phyloP scores from a whole-genome alignment of 2,888 invertebrate genomes.

The Galerucella pusilla region DNA sequence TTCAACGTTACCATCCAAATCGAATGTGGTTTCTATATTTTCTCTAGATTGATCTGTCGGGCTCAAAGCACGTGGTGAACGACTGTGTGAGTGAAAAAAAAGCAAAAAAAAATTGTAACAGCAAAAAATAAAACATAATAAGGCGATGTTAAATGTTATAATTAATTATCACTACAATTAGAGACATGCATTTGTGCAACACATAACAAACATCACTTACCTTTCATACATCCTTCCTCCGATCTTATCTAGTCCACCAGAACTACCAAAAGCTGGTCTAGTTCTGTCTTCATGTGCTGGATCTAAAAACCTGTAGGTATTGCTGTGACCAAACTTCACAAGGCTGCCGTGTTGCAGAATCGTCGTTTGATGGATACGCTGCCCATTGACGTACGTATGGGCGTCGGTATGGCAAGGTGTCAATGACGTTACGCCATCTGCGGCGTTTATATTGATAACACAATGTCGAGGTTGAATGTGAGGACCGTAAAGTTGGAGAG shows the following conservation, averaged over 20 bases:
- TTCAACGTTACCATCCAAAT: constrained; percentile 91
- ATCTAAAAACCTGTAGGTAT: constrained; percentile 87
- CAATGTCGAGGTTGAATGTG: constrained; percentile 96
- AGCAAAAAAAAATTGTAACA: constrained; percentile 41
- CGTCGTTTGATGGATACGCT: constrained; percentile 91
- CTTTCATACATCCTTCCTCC: constrained; percentile 85
- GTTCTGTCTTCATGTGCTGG: constrained; percentile 84
- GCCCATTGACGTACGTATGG: constrained; percentile 94
- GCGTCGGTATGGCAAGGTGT: constrained; percentile 95
- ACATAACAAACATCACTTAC: constrained; percentile 62
- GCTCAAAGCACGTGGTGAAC: constrained; percentile 64
- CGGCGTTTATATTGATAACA: constrained; percentile 83
- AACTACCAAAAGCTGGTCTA: constrained; percentile 71
- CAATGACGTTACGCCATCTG: constrained; percentile 91
- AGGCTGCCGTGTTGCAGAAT: constrained; percentile 88
- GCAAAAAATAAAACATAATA: constrained; percentile 21
- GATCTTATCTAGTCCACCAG: constrained; percentile 64
- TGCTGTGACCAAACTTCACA: constrained; percentile 87
- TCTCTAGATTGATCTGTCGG: constrained; percentile 71
- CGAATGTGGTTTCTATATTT: constrained; percentile 87
- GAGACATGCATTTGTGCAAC: background rate
- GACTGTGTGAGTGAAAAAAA: constrained; percentile 51
- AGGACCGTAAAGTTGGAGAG: constrained; percentile 85
- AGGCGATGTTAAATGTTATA: constrained; percentile 11
- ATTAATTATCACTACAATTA: background rate